Base-by-base conservation (phyloP, 2,888 invertebrate genomes). In the Eupeodes latifasciatus region DNA sequence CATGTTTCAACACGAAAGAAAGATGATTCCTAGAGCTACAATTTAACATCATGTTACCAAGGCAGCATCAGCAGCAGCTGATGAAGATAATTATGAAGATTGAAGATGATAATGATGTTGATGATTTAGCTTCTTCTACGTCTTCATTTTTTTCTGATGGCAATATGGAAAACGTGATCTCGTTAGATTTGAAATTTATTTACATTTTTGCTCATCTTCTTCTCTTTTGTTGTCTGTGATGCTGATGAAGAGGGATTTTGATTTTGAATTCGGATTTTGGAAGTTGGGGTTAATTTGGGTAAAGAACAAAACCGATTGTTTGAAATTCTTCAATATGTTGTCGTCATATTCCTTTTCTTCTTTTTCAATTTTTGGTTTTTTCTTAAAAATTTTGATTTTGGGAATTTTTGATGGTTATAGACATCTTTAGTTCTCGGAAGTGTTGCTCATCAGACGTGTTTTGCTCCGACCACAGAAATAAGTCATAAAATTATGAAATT, bases 1-100 rank as follows among this genome's bases (percentile, higher is more conserved):
- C 75, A 75, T 75, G 75, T 75, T 75, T 62, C 75, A 40, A 75
- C 75, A 72, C 7, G 72, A 72, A 57, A 59, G 34, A 47, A 59
- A 72, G 72, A 72, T 72, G 44, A 72, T 59, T 44, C 59, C 47
- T 27, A 27, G 47, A n/a, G 44, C 47, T 72, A 47, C 40, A 34
- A 59, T 59, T 59, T 72, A 59, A 72, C 72, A 72, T 34, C 72
- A 55, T 71, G 47, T 59, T 59, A 72, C 11, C 44, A 47, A 44
- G 27, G 27, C 27, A 27, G 27, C 27, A 27, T 27, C 27, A 27
- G 27, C 47, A 59, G 14, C 57, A 59, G 47, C 47, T 11, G 47
- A 47, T 59, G 57, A 59, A 36, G 36, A 11, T 27, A 12, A 11
- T 16, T 4, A 53, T 55, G 36, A 55, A 27, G 27, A 27, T 27